Conservation (phyloP, 2,797 vertebrate genomes). For the Hippoglossus hippoglossus region DNA sequence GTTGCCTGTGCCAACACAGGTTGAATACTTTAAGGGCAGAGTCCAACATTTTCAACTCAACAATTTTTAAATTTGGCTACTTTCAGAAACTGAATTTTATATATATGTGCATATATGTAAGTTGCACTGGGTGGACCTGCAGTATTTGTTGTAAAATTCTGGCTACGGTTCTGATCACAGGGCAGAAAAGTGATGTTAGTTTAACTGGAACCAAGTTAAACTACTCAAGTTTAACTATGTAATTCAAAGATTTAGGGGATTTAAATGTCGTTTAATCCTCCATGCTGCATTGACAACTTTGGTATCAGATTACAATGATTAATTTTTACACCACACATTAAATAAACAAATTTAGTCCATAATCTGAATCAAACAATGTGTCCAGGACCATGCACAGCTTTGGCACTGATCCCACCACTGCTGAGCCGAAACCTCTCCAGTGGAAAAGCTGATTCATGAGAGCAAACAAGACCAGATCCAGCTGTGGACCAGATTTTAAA, state of each 20-base stretch:
- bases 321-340: not conserved
- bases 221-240: not conserved
- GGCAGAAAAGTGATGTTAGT: not conserved
- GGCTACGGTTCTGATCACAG: no score
- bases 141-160: not conserved
- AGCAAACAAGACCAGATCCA: slow-evolving; percentile 1
- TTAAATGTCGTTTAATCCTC: not conserved
- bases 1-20: not conserved
- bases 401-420: not conserved
- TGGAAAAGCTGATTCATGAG: not conserved
- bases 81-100: no score
- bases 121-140: no score
- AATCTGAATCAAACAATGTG: not conserved
- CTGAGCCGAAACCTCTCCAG: not conserved
- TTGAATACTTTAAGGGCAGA: not conserved
- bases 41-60: not conserved
- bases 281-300: not conserved
- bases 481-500: slow-evolving; percentile 2
- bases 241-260: no score
- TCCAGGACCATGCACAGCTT: not conserved
- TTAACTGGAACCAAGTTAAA: not conserved
- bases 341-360: not conserved
- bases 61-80: not conserved
- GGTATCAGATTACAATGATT: not conserved
- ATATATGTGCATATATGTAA: no score